A percentile compares a stretch with the other conserved stretches of the same genome.
Evolutionary conservation across 2,888 invertebrate genomes (phyloP).

Genomic region (Anthoptus insignis): DNA sequence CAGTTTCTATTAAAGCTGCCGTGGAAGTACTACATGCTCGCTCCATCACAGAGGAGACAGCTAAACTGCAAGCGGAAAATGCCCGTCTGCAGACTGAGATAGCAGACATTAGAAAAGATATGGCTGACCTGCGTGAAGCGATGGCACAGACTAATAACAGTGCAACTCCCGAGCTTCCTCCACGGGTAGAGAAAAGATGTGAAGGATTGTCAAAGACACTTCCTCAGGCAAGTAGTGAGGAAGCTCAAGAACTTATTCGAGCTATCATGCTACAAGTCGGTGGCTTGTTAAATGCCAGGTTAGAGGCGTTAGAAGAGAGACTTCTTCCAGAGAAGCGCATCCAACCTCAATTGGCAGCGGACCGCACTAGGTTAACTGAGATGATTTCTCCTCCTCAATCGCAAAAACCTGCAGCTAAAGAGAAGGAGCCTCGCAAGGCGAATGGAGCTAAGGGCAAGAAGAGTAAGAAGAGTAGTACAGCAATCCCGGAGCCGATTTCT

Average conservation of each 20-base stretch:
- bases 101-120: neutral
- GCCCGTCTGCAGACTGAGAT: neutral
- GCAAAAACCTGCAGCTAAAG: neutral
- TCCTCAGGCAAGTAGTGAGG: neutral
- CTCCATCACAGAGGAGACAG: constrained; percentile 13
- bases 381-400: neutral
- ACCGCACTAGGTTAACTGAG: neutral
- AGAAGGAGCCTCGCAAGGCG: neutral
- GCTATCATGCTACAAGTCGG: constrained; percentile 18
- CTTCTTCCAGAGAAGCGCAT: constrained; percentile 20
- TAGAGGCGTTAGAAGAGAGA: constrained; percentile 24
- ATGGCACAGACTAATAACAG: neutral
- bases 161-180: neutral
- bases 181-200: neutral
- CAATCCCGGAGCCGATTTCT: neutral
- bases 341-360: constrained; percentile 10
- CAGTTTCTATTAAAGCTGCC: constrained; percentile 4
- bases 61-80: neutral
- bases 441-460: neutral
- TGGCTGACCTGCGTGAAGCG: too few relatives aligned
- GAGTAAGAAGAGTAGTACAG: neutral
- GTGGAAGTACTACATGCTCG: neutral
- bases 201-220: neutral
- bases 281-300: constrained; percentile 17
- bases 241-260: neutral